These are phyloP conservation scores for Hirudinaria manillensis DNA, from an alignment of 2,888 invertebrate genomes.

Conservation along the genomic window DNA sequence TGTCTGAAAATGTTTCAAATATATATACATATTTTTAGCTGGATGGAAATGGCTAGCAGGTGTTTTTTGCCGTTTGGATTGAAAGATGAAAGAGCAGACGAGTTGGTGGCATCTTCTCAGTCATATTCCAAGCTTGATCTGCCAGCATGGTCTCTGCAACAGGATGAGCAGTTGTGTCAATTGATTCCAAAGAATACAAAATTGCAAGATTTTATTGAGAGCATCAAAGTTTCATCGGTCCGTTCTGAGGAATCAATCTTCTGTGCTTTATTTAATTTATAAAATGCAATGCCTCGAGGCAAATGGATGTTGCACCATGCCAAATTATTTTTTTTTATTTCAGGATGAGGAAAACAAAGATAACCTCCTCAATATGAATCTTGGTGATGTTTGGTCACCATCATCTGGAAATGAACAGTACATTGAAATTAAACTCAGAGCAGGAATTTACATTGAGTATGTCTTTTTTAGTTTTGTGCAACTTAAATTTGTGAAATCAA, in stretches of 20 bases:
- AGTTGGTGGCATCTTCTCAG: background rate
- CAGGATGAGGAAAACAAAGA: background rate
- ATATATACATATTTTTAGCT: background rate
- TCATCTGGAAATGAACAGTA: background rate
- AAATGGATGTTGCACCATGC: background rate
- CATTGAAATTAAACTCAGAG: background rate
- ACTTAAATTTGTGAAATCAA: background rate
- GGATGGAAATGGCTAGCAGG: background rate
- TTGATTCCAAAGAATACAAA: constrained; percentile 1
- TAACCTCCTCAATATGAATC: background rate
- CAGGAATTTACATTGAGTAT: background rate
- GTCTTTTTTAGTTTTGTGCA: background rate
- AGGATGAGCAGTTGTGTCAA: background rate
- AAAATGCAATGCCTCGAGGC: background rate
- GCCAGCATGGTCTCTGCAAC: background rate
- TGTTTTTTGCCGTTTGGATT: background rate
- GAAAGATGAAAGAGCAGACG: background rate
- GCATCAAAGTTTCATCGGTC: constrained; percentile 1
- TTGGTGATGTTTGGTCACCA: background rate
- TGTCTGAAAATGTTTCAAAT: background rate
- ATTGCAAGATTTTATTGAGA: background rate
- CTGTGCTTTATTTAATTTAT: background rate
- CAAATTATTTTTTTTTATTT: background rate
- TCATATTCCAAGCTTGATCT: background rate
- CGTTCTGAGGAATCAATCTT: background rate